Evolutionary conservation across 1,140 invertebrate species (phyloP), one percentile per base, ranked within the genome.

Genomic region (Zophobas atratus): DNA sequence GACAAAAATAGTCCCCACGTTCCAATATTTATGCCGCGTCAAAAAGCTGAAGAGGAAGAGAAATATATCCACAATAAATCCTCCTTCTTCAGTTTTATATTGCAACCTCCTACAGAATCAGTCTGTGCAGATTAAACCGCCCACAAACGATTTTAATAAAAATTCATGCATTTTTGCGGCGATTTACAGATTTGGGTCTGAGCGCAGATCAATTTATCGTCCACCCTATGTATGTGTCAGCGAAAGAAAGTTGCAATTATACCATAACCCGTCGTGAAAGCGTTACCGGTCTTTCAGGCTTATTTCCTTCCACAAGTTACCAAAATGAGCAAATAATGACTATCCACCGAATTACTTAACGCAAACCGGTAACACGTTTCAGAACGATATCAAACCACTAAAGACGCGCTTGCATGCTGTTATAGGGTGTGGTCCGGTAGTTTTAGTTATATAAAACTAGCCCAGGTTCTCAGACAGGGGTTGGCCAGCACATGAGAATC

Each of bases 261-360:
- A 36, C 38, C 41, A 43, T 67, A 43, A 67, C 41, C 60, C 38
- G 60, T 67, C 60, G 60, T 67, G 60, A 67, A 67, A 67, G 60
- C 60, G 60, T 67, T 67, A 43, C 60, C 60, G 60, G 39, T 67
- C 49, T 51, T 67, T 67, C 33, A 67, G 60, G 38, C 60, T 67
- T 67, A 43, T 67, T 67, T 67, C 60, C 60, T 67, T 67, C 60
- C 60, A 67, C 60, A 67, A 67, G 60, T 67, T 67, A 67, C 60
- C 60, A 67, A 67, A 67, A 67, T 67, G 39, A 67, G 60, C 6
- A 51, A 51, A 51, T 51, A 51, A 51, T 51, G 49, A 67, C 39
- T 34, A 57, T 57, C 55, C 8, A 38, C 60, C 41, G 60, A 67
- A 67, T 67, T 41, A 46, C 60, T 41, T 39, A 67, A 67, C 60